Base-by-base conservation (phyloP, 2,888 invertebrate genomes). In the Lampropteryx suffumata region DNA sequence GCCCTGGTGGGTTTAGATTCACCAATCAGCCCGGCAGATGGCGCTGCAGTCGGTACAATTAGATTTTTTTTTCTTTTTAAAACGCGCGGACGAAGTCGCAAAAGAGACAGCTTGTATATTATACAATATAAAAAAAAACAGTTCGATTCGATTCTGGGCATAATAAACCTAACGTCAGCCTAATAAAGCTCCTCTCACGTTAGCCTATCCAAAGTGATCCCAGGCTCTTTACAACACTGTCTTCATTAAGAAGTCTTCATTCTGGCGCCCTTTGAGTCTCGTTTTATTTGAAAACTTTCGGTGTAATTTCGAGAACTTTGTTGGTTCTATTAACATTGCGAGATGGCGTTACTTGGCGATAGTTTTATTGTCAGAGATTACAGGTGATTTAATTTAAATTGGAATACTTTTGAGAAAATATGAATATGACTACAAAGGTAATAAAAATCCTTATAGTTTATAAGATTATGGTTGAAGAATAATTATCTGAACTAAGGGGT, bases 201-300 rank as follows among this genome's bases (percentile, higher is more conserved):
- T 27, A 24, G 13, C 26, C 4, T 12, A 12, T 24, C 3, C 13
- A 7, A 7, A 44, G 44, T 44, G 29, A 30, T 7, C 14, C 11
- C 26, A 30, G 10, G 44, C 34, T 28, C 34, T 33, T 36, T 24
- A 28, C 30, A 26, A 32, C 24, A 39, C 24, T 35, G 29, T 86
- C 83, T 87, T 87, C 85, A 84, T 86, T 83, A 85, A 79, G 78
- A 69, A 60, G 42, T 29, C 47, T 44, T 42, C 46, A 43, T 33
- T 43, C 67, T 55, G 50, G 61, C 67, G 75, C 76, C 82, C 82
- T 84, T 82, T 82, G 84, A 81, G 73, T 67, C 71, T 60, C 77
- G 78, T 84, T 87, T 87, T 84, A 89, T 87, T 87, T 73, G 86
- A 86, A 86, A 89, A 89, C 80, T 88, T 88, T 64, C 54, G 69